Base-by-base conservation (phyloP, 2,888 invertebrate genomes). In the Apodemia mormo region DNA sequence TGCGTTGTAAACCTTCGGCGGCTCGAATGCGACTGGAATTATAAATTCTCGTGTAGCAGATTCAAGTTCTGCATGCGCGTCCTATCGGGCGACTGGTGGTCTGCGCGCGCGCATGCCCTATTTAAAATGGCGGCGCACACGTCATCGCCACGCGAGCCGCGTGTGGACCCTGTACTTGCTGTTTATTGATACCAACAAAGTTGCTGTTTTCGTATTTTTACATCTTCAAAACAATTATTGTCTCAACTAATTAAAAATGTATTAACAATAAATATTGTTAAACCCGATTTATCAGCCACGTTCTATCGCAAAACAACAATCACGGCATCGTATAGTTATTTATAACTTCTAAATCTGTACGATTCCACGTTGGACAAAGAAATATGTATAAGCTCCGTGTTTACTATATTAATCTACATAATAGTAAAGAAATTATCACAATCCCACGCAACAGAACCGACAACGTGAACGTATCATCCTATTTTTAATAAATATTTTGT, bases 21-120 rank as follows among this genome's bases (percentile, higher is more conserved):
- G 81, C 74, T 80, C 76, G 79, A 80, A 76, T 80, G 76, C 81
- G 75, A 86, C 84, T 88, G 81, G 30, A 61, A 61, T 33, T 61
- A 76, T 81, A 79, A 66, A 65, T 45, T 65, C 66, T 65, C 52
- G 65, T 65, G 56, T 69, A 56, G 70, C 70, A 65, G 56, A 43
- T 30, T 61, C 70, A 68, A 71, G 73, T 76, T 71, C 73, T 73
- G 77, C 75, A 76, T 77, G 81, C 82, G 86, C 84, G 87, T 88
- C 83, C 86, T 82, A 80, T 79, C 85, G 83, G 92, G 95, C 95
- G 95, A 85, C 95, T 95, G 94, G 90, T 90, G 93, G 95, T 95
- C 95, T 95, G 92, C 87, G 87, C 88, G 85, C 83, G 88, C 88
- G 88, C 84, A 79, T 89, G 89, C 82, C 89, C 90, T 88, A 91